Conservation (phyloP, 2,113 vertebrate species). For the Zosterops lateralis region DNA sequence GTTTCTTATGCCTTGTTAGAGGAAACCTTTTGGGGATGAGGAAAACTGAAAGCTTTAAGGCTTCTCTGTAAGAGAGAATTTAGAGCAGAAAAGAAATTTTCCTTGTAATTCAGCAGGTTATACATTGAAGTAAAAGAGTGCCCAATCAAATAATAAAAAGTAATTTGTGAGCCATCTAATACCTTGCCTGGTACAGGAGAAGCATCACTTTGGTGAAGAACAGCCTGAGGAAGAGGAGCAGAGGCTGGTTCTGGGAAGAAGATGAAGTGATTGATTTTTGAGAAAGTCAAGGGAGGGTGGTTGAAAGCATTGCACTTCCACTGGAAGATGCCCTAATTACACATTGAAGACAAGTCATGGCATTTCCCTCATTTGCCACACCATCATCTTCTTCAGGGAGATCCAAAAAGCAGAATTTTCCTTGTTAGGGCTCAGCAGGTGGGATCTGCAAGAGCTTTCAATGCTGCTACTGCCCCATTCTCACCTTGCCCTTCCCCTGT, state of each 20-base stretch:
- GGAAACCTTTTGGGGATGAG: background rate
- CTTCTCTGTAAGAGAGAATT: background rate
- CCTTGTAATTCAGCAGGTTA: background rate
- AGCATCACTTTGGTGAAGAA: background rate
- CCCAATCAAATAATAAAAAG: background rate
- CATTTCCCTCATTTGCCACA: background rate
- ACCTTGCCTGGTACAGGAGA: background rate
- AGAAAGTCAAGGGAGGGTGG: background rate
- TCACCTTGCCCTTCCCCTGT: background rate
- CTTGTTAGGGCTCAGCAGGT: background rate
- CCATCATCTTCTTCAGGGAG: background rate
- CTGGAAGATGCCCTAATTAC: background rate
- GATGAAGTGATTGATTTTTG: background rate
- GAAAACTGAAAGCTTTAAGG: background rate
- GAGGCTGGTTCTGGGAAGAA: background rate
- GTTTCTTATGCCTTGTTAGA: background rate
- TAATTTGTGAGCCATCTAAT: background rate
- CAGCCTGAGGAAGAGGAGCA: background rate
- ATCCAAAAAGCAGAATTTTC: background rate
- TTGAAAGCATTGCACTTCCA: background rate
- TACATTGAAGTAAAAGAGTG: background rate
- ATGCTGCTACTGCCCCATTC: background rate
- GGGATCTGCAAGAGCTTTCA: background rate
- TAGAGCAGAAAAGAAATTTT: background rate
- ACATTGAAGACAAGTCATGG: accelerated